Evolutionary conservation across 2,797 vertebrate species (phyloP).

Genomic region (Threskiornis aethiopicus): DNA sequence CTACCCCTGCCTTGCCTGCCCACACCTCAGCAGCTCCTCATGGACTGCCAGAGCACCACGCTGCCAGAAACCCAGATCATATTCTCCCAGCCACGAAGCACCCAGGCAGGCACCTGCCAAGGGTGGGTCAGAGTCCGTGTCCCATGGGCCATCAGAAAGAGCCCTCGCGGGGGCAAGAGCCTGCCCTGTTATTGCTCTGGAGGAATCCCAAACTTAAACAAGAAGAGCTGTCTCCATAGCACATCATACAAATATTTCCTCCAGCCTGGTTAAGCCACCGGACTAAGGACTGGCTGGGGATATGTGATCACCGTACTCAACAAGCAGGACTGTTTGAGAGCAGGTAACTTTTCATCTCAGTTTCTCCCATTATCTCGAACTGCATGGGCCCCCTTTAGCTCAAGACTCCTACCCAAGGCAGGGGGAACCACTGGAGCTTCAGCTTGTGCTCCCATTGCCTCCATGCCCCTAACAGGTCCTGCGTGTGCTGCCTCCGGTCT

Average conservation of each 20-base stretch:
- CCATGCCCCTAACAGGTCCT: not conserved
- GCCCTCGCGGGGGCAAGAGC: rapidly evolving
- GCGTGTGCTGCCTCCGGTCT: not conserved
- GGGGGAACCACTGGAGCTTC: not conserved
- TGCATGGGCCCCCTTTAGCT: not conserved
- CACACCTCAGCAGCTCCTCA: not conserved
- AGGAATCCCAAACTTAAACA: not conserved
- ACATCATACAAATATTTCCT: not conserved
- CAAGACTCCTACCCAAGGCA: not conserved
- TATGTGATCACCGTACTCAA: not conserved
- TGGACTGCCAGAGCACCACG: not conserved
- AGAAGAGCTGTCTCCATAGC: not conserved
- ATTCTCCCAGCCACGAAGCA: not conserved
- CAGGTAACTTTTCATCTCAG: rapidly evolving
- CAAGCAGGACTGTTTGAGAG: not conserved
- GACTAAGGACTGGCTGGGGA: not conserved
- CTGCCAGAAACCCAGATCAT: not conserved
- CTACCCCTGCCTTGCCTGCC: not conserved
- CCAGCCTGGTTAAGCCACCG: not conserved
- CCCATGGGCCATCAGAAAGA: not conserved
- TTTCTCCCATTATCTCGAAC: not conserved
- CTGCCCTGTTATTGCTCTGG: not conserved
- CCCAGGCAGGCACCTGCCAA: not conserved
- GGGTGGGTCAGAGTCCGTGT: not conserved
- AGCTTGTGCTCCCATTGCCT: not conserved